A percentile compares a stretch with the other conserved stretches of the same genome.
Conservation (phyloP, 2,888 invertebrate species). For the Polydrusus tereticollis region DNA sequence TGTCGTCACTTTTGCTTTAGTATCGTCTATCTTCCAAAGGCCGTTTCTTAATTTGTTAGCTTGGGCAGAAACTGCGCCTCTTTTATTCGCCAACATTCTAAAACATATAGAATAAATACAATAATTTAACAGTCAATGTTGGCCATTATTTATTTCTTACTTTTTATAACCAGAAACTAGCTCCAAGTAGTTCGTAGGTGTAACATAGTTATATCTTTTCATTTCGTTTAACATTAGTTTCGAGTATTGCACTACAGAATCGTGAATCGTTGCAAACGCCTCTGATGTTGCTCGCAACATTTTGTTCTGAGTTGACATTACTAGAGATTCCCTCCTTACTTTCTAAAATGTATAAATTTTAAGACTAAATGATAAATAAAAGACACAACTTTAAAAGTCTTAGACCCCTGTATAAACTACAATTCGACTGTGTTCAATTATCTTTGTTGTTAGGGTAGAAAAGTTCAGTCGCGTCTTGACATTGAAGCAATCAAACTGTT, state of each 20-base stretch:
- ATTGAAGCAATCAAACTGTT: no score
- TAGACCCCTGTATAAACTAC: no score
- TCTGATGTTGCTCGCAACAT: slow-evolving; percentile 78
- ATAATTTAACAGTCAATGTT: background rate
- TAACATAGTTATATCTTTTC: slow-evolving; percentile 88
- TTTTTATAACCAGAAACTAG: slow-evolving; percentile 86
- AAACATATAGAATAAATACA: slow-evolving; percentile 39
- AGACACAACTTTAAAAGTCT: no score
- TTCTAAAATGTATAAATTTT: slow-evolving; percentile 57
- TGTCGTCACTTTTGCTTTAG: slow-evolving; percentile 81
- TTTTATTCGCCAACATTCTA: slow-evolving; percentile 80
- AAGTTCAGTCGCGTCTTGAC: no score
- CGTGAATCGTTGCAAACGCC: slow-evolving; percentile 86
- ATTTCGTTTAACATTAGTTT: slow-evolving; percentile 81
- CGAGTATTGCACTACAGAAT: slow-evolving; percentile 82
- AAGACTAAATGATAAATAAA: no score
- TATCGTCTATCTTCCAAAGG: slow-evolving; percentile 89
- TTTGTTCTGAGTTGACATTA: slow-evolving; percentile 69
- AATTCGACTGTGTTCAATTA: no score
- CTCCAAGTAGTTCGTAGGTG: slow-evolving; percentile 89
- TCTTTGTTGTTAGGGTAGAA: no score
- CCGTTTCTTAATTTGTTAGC: slow-evolving; percentile 87
- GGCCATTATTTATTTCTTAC: slow-evolving; percentile 66
- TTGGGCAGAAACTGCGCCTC: slow-evolving; percentile 77
- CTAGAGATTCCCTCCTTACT: slow-evolving; percentile 61